Evolutionary conservation across 2,888 invertebrate genomes (phyloP).

Genomic region (Drosophila kanekoi): DNA sequence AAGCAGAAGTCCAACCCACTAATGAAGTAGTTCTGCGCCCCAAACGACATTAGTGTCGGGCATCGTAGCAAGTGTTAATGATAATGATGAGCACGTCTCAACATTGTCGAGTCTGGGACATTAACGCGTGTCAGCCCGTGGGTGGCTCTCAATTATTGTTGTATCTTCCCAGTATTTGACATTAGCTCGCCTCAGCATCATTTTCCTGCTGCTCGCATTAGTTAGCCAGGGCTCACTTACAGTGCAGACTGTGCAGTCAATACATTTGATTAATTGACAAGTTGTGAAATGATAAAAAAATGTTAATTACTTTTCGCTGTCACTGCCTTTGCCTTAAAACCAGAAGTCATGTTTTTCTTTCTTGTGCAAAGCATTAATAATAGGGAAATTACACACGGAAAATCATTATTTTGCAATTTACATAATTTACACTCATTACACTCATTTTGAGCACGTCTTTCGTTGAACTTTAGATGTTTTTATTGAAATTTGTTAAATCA

Average conservation of each 20-base stretch:
- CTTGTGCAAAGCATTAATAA: neutral
- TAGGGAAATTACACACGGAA: neutral
- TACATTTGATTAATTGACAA: slow-evolving; percentile 27
- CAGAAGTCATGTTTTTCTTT: slow-evolving; percentile 1
- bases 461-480: too few relatives aligned
- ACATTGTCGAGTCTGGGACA: slow-evolving; percentile 14
- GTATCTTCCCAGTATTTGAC: slow-evolving; percentile 10
- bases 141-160: slow-evolving; percentile 32
- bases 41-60: slow-evolving; percentile 32
- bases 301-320: neutral
- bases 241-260: slow-evolving; percentile 17
- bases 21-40: slow-evolving; percentile 44
- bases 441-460: too few relatives aligned
- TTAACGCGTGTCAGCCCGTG: slow-evolving; percentile 35
- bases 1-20: slow-evolving; percentile 31
- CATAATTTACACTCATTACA: neutral
- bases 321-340: slow-evolving; percentile 1
- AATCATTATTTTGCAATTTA: neutral
- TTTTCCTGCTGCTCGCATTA: slow-evolving; percentile 20
- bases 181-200: slow-evolving; percentile 17
- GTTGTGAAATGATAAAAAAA: slow-evolving; percentile 20
- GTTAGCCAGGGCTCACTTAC: slow-evolving; percentile 7
- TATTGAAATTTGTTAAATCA: too few relatives aligned
- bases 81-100: slow-evolving; percentile 43
- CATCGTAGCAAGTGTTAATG: slow-evolving; percentile 47